Evolutionary conservation across 2,888 invertebrate genomes (phyloP), one percentile per base, ranked within the genome.

Genomic region (Agonopterix heracliana): DNA sequence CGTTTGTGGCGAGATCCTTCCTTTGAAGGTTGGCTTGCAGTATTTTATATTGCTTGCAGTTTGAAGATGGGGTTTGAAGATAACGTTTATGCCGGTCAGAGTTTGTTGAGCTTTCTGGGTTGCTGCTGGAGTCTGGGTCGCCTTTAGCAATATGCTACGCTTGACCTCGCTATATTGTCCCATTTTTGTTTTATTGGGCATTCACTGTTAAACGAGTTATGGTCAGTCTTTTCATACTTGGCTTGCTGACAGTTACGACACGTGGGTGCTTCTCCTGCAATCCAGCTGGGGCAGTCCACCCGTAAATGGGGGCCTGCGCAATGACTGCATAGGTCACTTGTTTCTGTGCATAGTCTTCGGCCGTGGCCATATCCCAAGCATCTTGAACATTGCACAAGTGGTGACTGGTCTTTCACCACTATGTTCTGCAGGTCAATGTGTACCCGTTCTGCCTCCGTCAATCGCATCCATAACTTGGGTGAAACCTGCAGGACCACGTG

Each of bases 391-490:
- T 57, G 58, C 0, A 60, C 49, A 0, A 59, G 47, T 0, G 59
- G 60, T 0, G 58, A 55, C 9, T 59, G 57, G 48, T 60, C 60
- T 2, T n/a, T 17, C 0, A 54, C 47, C 7, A 41, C 34, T 9
- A 47, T 49, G 8, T 54, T 36, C n/a, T 59, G 55, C 0, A 61
- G 45, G 9, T 56, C 60, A 2, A 64, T 49, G 46, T 56, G 49
- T 0, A 60, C 34, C 2, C 44, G 46, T 2, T 50, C 59, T 1
- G 50, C 52, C 1, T 46, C 44, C 5, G 41, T 35, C 17, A 48
- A 0, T 0, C 35, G 2, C n/a, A 38, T 38, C 56, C 56, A 56
- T 0, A 56, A 11, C 0, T 2, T n/a, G 0, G 56, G 54, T 9
- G 56, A 51, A 1, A 53, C 51, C 2, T 5, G 3, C 0, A 46